Evolutionary conservation across 2,888 invertebrate genomes (phyloP).

Genomic region (Caenorhabditis sp.): DNA sequence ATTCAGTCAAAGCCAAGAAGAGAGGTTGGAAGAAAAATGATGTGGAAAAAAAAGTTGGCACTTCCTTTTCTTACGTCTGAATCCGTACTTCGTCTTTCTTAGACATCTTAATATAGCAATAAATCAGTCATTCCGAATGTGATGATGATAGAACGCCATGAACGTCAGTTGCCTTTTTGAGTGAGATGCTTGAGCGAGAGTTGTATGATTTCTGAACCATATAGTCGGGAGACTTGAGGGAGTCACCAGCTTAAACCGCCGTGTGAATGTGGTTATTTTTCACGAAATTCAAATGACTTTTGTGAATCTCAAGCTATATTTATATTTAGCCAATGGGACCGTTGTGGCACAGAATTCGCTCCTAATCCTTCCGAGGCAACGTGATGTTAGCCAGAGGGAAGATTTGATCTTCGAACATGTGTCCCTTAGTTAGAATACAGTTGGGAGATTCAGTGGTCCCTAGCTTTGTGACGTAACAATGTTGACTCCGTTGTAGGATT

Average conservation of each 20-base stretch:
- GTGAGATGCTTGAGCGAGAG: not conserved
- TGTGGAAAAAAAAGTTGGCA: constrained; percentile 26
- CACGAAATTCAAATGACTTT: constrained; percentile 18
- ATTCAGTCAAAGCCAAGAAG: constrained; percentile 18
- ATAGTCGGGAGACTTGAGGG: constrained; percentile 5
- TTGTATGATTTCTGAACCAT: constrained; percentile 28
- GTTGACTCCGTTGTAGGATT: constrained; percentile 31
- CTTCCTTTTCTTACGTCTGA: constrained; percentile 1
- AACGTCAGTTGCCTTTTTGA: constrained; percentile 13
- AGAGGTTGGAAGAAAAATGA: constrained; percentile 15
- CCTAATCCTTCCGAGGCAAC: constrained; percentile 20
- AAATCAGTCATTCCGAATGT: constrained; percentile 56
- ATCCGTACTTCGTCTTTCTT: not conserved
- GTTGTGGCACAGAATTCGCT: not conserved
- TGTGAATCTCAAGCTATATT: constrained; percentile 20
- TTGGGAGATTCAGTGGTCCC: constrained; percentile 4
- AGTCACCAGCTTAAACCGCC: constrained; percentile 12
- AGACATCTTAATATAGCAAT: constrained; percentile 26
- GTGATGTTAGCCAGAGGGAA: constrained; percentile 47
- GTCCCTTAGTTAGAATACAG: constrained; percentile 22
- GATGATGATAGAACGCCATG: constrained; percentile 45
- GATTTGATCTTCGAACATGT: constrained; percentile 48
- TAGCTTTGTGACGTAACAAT: constrained; percentile 20
- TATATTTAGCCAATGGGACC: constrained; percentile 19
- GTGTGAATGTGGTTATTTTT: constrained; percentile 42